These are phyloP conservation scores for Sparidentex hasta DNA, from an alignment of 2,797 vertebrate genomes.

Conservation along the genomic window DNA sequence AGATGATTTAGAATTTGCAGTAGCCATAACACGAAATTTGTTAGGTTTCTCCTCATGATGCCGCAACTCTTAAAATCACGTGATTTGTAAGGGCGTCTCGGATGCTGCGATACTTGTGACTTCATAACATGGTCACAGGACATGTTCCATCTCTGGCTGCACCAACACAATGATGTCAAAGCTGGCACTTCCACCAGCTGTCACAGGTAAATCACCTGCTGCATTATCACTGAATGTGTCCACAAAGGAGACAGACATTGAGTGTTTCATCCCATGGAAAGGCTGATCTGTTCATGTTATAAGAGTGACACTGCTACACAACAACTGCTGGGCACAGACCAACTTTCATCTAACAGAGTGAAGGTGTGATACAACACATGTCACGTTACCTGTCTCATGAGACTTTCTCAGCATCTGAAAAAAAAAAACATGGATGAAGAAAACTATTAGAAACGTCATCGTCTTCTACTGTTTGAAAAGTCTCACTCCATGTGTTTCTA, in stretches of 20 bases:
- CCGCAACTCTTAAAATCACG: no score
- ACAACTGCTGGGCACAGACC: background rate
- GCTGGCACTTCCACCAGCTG: background rate
- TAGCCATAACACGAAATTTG: no score
- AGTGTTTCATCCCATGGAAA: background rate
- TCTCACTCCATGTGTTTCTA: background rate
- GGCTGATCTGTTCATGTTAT: background rate
- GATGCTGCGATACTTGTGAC: no score
- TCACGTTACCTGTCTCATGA: constrained; percentile 86
- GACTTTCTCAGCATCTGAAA: constrained; percentile 88
- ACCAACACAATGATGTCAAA: background rate
- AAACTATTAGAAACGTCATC: background rate
- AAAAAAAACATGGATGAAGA: background rate
- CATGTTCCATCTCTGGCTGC: no score
- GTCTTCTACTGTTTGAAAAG: no score
- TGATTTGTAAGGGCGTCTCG: no score
- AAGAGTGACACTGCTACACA: background rate
- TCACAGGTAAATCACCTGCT: background rate
- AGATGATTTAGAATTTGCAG: no score
- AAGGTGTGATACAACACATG: rapidly evolving
- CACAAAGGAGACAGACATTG: background rate
- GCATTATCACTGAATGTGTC: background rate
- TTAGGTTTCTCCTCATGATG: no score
- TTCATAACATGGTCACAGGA: no score
- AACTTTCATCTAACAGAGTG: background rate